Conservation (phyloP, 2,888 invertebrate species). For the Dendrolimus pini region DNA sequence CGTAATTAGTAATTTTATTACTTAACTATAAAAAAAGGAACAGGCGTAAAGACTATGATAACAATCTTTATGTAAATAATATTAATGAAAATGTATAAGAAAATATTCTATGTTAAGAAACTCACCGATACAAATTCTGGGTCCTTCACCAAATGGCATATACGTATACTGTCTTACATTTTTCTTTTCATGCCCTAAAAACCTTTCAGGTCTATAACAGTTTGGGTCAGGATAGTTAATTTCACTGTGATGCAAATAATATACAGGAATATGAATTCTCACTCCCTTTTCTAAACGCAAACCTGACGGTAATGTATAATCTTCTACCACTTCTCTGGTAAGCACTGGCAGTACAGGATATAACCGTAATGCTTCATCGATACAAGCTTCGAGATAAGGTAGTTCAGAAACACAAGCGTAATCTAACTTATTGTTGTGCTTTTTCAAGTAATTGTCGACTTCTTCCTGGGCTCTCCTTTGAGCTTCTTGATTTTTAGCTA, state of each 20-base stretch:
- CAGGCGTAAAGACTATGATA: no score
- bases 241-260: constrained; percentile 33
- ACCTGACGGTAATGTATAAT: constrained; percentile 37
- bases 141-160: constrained; percentile 44
- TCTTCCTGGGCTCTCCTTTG: constrained; percentile 30
- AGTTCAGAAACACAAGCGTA: constrained; percentile 35
- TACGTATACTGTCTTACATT: constrained; percentile 32
- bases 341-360: constrained; percentile 33
- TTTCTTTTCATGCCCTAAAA: constrained; percentile 26
- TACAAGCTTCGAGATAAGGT: constrained; percentile 34
- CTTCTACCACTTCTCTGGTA: constrained; percentile 32
- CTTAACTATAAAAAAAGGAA: no score
- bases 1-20: no score
- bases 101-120: no score
- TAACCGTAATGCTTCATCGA: constrained; percentile 32
- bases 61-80: no score
- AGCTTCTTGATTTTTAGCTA: constrained; percentile 30
- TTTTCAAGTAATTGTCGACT: constrained; percentile 30
- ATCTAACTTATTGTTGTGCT: constrained; percentile 21
- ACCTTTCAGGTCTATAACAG: constrained; percentile 36
- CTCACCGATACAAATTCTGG: constrained; percentile 43
- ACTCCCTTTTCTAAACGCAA: constrained; percentile 30
- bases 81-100: no score
- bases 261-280: constrained; percentile 37
- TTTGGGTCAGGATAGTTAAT: constrained; percentile 37